Evolutionary conservation across 2,113 vertebrate genomes (phyloP), one percentile per base, ranked within the genome.

Genomic region (Syngnathoides biaculeatus): DNA sequence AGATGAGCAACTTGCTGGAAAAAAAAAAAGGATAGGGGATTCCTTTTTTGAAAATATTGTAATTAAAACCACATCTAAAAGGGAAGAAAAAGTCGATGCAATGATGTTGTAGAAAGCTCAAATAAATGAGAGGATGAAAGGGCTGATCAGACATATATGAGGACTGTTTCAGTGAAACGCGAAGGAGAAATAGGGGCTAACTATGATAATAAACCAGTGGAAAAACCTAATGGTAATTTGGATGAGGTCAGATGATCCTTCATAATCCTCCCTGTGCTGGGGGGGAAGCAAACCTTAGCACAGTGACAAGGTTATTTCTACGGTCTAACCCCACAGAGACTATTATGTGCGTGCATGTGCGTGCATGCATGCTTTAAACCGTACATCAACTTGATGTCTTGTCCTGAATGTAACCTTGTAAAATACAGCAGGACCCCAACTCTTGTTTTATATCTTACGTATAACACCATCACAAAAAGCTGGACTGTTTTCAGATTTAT

Each of bases 161-260:
- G 24, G n/a, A 57, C 38, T n/a, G 7, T 48, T 13, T 4, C 47
- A 27, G 17, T 62, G 14, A 61, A 58, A 48, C 12, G 35, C 63
- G 45, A 19, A 26, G 11, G 22, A 68, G 40, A 2, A 5, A 30
- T 47, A 8, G 14, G 24, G 27, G 3, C 60, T 0, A 26, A 40
- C 22, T 45, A 43, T 64, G 43, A 12, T 30, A 22, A 65, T 38
- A 58, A 65, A 42, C 22, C 2, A 0, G 52, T 47, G 58, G 58
- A 20, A 67, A 77, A 80, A 60, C 69, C 57, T 78, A 75, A 75
- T 43, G 22, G 14, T 17, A 40, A 58, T 56, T 38, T 15, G 68
- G 56, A 62, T 61, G 27, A 69, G 55, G 67, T 57, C 38, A 52
- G 39, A 27, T 59, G 11, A 74, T 79, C 47, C 19, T 9, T 58